Conservation (phyloP, 30 jellyfish, hydroid and myxozoan genomes). For the Rhopilema esculentum region DNA sequence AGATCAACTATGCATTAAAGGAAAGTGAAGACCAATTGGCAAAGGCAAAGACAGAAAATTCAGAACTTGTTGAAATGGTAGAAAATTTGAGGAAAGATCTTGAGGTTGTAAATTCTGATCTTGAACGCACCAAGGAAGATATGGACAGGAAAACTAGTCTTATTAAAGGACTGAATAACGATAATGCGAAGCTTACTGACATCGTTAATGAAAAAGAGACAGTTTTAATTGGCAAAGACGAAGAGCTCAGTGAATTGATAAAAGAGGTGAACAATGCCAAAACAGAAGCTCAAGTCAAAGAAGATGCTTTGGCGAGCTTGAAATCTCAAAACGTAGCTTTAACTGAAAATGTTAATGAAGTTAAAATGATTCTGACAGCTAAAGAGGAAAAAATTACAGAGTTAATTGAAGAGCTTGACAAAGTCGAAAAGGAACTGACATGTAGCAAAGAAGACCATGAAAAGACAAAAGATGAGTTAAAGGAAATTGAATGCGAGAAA, state of each 20-base stretch:
- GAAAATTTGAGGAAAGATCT: background rate
- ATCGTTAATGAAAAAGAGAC: background rate
- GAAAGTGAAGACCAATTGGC: background rate
- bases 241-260: background rate
- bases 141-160: background rate
- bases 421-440: background rate
- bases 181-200: background rate
- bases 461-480: background rate
- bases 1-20: background rate
- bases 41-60: background rate
- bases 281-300: background rate
- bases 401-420: conserved; percentile 4
- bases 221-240: background rate
- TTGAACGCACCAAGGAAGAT: background rate
- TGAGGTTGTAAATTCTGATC: background rate
- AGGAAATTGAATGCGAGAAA: background rate
- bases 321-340: background rate
- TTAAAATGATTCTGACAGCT: background rate
- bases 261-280: background rate
- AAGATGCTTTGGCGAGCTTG: background rate
- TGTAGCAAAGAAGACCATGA: background rate
- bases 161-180: background rate
- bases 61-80: background rate
- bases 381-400: background rate
- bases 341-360: background rate